These are phyloP conservation scores for Willisornis vidua DNA, from an alignment of 2,113 vertebrate genomes.

Conservation along the genomic window DNA sequence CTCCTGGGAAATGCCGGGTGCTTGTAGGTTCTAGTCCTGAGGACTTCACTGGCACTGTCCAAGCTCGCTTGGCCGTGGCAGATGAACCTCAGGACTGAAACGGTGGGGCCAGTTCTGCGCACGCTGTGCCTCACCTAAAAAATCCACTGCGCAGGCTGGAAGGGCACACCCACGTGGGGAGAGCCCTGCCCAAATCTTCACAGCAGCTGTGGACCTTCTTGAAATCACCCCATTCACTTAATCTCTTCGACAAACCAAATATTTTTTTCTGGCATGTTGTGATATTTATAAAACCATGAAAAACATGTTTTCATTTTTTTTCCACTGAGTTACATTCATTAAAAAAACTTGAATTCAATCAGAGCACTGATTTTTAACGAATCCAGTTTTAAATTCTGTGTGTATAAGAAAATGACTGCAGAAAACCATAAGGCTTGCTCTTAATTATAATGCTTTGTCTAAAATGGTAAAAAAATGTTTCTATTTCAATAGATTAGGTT, in stretches of 20 bases:
- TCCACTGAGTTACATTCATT: background rate
- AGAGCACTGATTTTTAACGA: background rate
- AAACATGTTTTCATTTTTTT: background rate
- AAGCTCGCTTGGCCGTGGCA: no score
- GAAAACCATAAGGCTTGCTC: background rate
- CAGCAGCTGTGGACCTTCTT: background rate
- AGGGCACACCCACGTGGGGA: no score
- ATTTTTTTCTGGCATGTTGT: background rate
- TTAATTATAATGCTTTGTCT: background rate
- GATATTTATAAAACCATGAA: background rate
- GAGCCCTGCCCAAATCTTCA: no score
- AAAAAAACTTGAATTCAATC: background rate
- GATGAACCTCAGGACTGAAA: no score
- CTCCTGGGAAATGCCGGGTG: no score
- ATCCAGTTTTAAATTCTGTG: background rate
- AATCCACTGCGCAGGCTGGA: no score
- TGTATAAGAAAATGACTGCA: background rate
- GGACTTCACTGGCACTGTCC: no score
- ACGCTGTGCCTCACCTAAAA: no score
- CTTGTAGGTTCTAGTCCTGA: no score
- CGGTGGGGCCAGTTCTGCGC: no score
- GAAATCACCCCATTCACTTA: background rate
- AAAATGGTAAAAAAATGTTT: background rate
- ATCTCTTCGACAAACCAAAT: background rate
- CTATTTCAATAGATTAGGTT: background rate